A percentile compares a stretch with the other conserved stretches of the same genome.
Conservation (phyloP, 2,113 vertebrate genomes). For the Gymnarchus niloticus region DNA sequence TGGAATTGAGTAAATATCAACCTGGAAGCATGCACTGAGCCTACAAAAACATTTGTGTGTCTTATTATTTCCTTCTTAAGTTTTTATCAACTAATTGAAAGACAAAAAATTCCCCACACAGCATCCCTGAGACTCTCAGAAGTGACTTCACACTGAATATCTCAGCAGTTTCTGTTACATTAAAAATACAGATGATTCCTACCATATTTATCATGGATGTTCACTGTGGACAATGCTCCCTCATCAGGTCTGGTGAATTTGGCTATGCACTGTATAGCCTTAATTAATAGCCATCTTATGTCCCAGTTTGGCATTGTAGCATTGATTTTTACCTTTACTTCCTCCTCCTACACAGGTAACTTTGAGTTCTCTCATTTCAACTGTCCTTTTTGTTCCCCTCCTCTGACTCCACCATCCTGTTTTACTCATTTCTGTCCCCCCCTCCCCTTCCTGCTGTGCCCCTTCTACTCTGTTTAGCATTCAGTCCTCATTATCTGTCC, state of each 20-base stretch:
- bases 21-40: too few relatives aligned
- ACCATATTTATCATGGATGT: background rate
- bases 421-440: background rate
- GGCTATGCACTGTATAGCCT: slow-evolving; percentile 14
- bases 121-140: background rate
- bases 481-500: slow-evolving; percentile 61
- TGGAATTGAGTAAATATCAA: too few relatives aligned
- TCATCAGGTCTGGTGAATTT: background rate
- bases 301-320: background rate
- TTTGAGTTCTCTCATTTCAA: slow-evolving; percentile 34
- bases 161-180: background rate
- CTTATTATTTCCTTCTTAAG: too few relatives aligned
- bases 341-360: slow-evolving; percentile 22
- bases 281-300: slow-evolving; percentile 43
- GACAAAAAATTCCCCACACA: background rate
- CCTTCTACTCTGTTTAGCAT: slow-evolving; percentile 44
- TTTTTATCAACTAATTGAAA: background rate
- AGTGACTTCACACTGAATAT: background rate
- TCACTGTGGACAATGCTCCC: background rate
- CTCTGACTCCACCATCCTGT: background rate
- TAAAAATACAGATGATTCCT: background rate
- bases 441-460: slow-evolving; percentile 47
- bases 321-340: slow-evolving; percentile 3
- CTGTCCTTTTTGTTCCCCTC: slow-evolving; percentile 41
- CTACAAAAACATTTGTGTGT: too few relatives aligned